Evolutionary conservation across 53 echinoderm and acorn worm genomes (phyloP), one percentile per base, ranked within the genome.

Genomic region (Apostichopus leukothele): DNA sequence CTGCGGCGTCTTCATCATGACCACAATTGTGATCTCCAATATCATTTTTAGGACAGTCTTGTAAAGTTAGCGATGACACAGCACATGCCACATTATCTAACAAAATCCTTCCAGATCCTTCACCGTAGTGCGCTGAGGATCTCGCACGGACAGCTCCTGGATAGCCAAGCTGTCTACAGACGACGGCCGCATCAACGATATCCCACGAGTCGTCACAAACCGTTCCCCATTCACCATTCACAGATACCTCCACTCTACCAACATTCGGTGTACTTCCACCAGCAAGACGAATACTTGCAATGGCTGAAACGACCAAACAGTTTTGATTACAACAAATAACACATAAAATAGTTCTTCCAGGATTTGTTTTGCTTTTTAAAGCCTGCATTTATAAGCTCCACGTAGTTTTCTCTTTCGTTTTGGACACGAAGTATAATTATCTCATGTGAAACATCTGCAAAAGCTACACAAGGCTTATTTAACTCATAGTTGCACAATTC

Each of bases 151-250:
- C 9, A 8, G 92, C 94, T 22, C 76, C 73, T 7, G 89, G 73
- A 12, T 78, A 89, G 18, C 95, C 95, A 20, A 95, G 88, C 89
- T 88, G 54, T 4, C 90, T 76, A 66, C 95, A 95, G 7, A 92
- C 92, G 0, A 95, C 95, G 55, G 26, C 50, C 5, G 90, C 93
- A 22, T 91, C 92, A 16, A 55, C 60, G 18, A 95, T 50, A 67
- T 76, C 84, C 93, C 93, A 95, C 19, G 50, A 57, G 75, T 91
- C 92, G 76, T 90, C 93, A 71, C 95, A 95, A 8, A 95, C 81
- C 13, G 93, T 95, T 9, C 93, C 95, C 95, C 95, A 95, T 19
- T 88, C 51, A 6, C 91, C 92, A 89, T 92, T 89, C 53, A 86
- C 67, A 52, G 59, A 92, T 12, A 95, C 90, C 71, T 93, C 95